Evolutionary conservation across 2,888 invertebrate genomes (phyloP), one percentile per base, ranked within the genome.

Genomic region (Liopterus haemorrhoidalis): DNA sequence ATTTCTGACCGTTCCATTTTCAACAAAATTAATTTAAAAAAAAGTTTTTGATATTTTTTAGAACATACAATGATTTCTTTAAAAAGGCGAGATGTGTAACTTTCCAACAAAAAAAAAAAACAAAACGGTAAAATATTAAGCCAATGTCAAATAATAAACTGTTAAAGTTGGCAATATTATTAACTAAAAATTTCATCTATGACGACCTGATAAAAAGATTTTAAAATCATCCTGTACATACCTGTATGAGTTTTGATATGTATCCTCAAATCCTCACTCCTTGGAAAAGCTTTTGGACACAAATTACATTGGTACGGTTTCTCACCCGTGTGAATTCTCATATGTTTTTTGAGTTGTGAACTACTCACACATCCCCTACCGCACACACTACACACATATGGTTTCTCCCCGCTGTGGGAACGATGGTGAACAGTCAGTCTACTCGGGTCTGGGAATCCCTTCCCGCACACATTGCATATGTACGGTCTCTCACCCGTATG

Each of bases 381-480:
- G 47, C 68, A 68, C 14, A 55, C 53, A 16, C 58, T 54, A 52
- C 69, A 69, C n/a, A 57, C 56, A 54, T 70, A 70, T 0, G 70
- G 70, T 56, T 66, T 69, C 41, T 68, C 67, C 5, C 73, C 69
- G 31, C 66, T 68, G 53, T 73, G 73, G 1, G 67, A 67, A 32
- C 71, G 65, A 39, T 63, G 62, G 51, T 73, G 73, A 3, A 72
- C 71, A 19, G 69, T 71, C 2, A 73, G 55, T 20, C 72, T 65
- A 1, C 72, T 71, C 4, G 69, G 69, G 48, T 73, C 71, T 19
- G 70, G 70, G 51, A 73, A 73, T 2, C 69, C 63, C 55, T 72
- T 72, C 3, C 69, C 69, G 50, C 72, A 73, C 2, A 63, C 55
- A 43, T 64, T 64, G 45, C 69, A 70, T 2, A 61, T 54, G 45